Conservation (phyloP, 2,888 invertebrate genomes). For the Meandrusa payeni region DNA sequence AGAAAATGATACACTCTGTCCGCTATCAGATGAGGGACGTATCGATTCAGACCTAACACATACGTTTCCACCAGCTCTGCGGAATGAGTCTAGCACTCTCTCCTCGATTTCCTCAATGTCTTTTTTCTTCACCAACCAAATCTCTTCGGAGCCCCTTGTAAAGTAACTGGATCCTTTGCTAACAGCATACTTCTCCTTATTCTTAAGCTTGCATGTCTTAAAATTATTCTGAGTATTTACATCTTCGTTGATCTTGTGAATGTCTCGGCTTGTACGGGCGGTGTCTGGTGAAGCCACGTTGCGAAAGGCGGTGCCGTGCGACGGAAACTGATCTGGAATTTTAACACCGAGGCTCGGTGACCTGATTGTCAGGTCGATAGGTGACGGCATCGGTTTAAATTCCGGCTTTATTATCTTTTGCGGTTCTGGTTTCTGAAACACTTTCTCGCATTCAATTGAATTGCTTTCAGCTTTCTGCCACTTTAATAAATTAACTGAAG, state of each 20-base stretch:
- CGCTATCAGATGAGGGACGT: conserved; percentile 56
- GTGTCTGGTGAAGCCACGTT: conserved; percentile 66
- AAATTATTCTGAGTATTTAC: conserved; percentile 56
- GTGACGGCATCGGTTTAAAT: conserved; percentile 65
- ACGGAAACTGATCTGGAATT: conserved; percentile 66
- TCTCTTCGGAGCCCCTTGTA: conserved; percentile 71
- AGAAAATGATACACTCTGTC: conserved; percentile 45
- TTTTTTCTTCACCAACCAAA: conserved; percentile 76
- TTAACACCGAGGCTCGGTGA: conserved; percentile 70
- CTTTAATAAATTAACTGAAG: conserved; percentile 38
- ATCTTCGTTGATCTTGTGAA: conserved; percentile 50
- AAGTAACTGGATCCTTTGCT: conserved; percentile 73
- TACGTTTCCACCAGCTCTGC: conserved; percentile 59
- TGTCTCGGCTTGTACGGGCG: conserved; percentile 37
- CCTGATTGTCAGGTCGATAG: conserved; percentile 65
- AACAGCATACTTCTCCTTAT: conserved; percentile 63
- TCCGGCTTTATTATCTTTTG: conserved; percentile 71
- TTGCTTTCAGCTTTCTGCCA: conserved; percentile 53
- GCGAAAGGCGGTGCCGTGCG: conserved; percentile 71
- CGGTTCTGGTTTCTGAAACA: conserved; percentile 55
- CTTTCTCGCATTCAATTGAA: conserved; percentile 42
- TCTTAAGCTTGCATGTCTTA: conserved; percentile 63
- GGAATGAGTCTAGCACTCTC: conserved; percentile 66
- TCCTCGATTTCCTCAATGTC: conserved; percentile 75
- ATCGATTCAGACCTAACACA: conserved; percentile 49